Evolutionary conservation across 2,888 invertebrate species (phyloP).

Genomic region (Endotricha flammealis): DNA sequence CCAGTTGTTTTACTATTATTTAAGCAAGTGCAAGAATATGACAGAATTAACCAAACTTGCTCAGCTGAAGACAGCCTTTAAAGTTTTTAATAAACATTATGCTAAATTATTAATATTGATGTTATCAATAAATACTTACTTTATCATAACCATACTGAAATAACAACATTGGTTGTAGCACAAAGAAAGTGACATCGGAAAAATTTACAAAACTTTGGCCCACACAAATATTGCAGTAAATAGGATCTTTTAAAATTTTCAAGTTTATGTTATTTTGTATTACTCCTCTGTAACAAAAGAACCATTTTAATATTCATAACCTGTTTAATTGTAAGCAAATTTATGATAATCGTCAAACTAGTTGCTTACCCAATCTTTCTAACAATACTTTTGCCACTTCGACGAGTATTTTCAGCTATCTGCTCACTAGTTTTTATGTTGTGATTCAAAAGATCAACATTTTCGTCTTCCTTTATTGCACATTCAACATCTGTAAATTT

Average conservation of each 20-base stretch:
- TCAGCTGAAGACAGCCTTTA: too few relatives aligned
- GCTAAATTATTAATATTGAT: too few relatives aligned
- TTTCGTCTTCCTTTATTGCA: slow-evolving; percentile 29
- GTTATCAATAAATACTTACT: slow-evolving; percentile 37
- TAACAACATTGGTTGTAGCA: slow-evolving; percentile 80
- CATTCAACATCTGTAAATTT: slow-evolving; percentile 40
- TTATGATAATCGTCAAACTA: neutral
- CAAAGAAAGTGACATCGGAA: slow-evolving; percentile 80
- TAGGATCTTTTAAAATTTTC: slow-evolving; percentile 66
- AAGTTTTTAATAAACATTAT: too few relatives aligned
- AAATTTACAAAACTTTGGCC: slow-evolving; percentile 81
- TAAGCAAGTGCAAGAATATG: too few relatives aligned
- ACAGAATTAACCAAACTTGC: too few relatives aligned
- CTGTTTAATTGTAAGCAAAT: neutral
- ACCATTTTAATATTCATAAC: slow-evolving; percentile 9
- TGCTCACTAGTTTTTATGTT: slow-evolving; percentile 17
- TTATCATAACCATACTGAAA: slow-evolving; percentile 73
- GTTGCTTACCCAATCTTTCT: slow-evolving; percentile 3
- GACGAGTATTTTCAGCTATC: neutral
- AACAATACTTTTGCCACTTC: slow-evolving; percentile 3
- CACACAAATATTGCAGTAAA: slow-evolving; percentile 76
- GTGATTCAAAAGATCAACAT: slow-evolving; percentile 35
- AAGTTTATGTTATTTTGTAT: slow-evolving; percentile 62
- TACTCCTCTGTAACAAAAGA: slow-evolving; percentile 32
- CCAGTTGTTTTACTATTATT: too few relatives aligned